Evolutionary conservation across 2,113 vertebrate genomes (phyloP), one percentile per base, ranked within the genome.

Genomic region (Ciconia stormi): DNA sequence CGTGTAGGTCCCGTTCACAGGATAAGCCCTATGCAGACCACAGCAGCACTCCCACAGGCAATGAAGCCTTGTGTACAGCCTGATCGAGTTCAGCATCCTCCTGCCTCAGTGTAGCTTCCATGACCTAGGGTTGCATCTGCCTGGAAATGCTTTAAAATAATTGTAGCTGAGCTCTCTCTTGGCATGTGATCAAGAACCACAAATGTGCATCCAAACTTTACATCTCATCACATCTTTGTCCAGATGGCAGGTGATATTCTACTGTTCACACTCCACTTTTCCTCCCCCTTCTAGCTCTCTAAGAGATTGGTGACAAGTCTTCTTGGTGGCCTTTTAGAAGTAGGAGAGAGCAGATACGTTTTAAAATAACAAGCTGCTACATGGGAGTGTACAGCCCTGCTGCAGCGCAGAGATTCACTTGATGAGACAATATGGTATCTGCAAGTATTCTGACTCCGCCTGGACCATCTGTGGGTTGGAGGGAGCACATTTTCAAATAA

Each of bases 201-300:
- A 96, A 96, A 87, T 95, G 77, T 95, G 81, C 93, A 97, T 96
- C 89, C 93, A 94, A 95, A 93, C 93, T 90, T 91, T 82, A 87
- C 70, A 96, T 93, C 87, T 96, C 82, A 94, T 94, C 96, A 65
- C 74, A 94, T 96, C 93, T 96, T 95, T 96, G 95, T 96, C 92
- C 96, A 97, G 95, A 96, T 97, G 96, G 96, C 95, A 96, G 96
- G 95, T 97, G 95, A 95, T 97, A 97, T 97, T 96, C 96, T 92
- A 72, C 95, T 94, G 66, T 96, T 97, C 96, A 95, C 96, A 96
- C 96, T 97, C 92, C 44, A 38, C 53, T 95, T 76, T 95, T 95
- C 92, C 96, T 97, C 96, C 96, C 49, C 96, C 96, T 96, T 91
- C 90, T 77, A 95, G 87, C 74, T 97, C 85, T 6, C 0, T 77